phyloP scores from a whole-genome alignment of 92 coral and sea anemone genomes.

The Muricea muricata region DNA sequence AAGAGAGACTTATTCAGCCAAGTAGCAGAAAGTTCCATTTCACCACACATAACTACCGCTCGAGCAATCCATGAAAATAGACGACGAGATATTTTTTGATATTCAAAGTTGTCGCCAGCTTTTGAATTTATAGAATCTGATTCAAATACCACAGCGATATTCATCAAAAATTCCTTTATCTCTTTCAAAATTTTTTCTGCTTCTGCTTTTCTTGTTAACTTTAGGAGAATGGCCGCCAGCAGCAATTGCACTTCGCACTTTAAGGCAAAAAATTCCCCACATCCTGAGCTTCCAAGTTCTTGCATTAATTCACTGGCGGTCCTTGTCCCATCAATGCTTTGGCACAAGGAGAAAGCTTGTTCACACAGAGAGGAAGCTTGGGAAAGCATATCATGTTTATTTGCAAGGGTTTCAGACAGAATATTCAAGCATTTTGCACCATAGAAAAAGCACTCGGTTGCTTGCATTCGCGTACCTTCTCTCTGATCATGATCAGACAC shows the following conservation, averaged over 20 bases:
- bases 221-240: not conserved
- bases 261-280: not conserved
- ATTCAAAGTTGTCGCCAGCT: not conserved
- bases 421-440: slow-evolving; percentile 5
- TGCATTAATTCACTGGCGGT: not conserved
- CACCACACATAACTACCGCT: slow-evolving; percentile 16
- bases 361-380: not conserved
- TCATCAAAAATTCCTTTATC: slow-evolving; percentile 14
- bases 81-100: not conserved
- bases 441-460: not conserved
- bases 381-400: not conserved
- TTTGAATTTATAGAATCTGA: not conserved
- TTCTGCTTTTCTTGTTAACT: not conserved
- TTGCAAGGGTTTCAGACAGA: not conserved
- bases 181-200: not conserved
- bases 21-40: not conserved
- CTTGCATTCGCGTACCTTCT: not conserved
- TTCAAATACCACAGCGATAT: slow-evolving; percentile 11
- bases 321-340: not conserved
- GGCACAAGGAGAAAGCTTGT: not conserved
- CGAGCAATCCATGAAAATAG: slow-evolving; percentile 26
- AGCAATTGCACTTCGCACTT: slow-evolving; percentile 16
- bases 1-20: slow-evolving; percentile 10
- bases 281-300: not conserved
- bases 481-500: not conserved